These are phyloP conservation scores for Neoascia interrupta DNA, from an alignment of 2,888 invertebrate species.

Conservation along the genomic window DNA sequence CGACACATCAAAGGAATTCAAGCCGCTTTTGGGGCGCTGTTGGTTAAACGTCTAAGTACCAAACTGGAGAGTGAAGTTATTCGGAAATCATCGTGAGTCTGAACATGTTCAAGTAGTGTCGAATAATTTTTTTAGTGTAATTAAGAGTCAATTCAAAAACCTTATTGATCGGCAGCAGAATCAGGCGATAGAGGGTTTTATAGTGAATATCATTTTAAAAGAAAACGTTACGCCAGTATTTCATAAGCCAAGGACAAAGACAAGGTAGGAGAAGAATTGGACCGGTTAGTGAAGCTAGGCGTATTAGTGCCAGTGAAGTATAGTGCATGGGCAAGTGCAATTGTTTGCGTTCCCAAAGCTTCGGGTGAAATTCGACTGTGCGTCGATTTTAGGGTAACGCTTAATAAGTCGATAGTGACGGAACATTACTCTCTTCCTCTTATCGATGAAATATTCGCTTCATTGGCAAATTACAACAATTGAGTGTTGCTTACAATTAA, in stretches of 20 bases:
- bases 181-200: background rate
- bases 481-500: background rate
- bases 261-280: slow-evolving; percentile 5
- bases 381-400: too few relatives aligned
- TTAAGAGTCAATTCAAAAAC: background rate
- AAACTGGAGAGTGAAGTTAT: background rate
- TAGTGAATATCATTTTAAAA: slow-evolving; percentile 1
- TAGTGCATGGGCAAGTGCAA: background rate
- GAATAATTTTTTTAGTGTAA: background rate
- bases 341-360: background rate
- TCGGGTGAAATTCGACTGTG: background rate
- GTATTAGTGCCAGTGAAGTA: background rate
- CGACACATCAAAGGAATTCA: background rate
- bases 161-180: background rate
- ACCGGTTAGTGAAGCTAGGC: slow-evolving; percentile 3
- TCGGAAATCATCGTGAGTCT: background rate
- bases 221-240: background rate
- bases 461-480: background rate
- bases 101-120: background rate
- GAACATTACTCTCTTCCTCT: background rate
- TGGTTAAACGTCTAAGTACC: slow-evolving; percentile 1
- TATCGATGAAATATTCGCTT: background rate
- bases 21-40: background rate
- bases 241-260: slow-evolving; percentile 15
- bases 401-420: background rate